phyloP scores from a whole-genome alignment of 2,797 vertebrate species.

The Danio choprae region DNA sequence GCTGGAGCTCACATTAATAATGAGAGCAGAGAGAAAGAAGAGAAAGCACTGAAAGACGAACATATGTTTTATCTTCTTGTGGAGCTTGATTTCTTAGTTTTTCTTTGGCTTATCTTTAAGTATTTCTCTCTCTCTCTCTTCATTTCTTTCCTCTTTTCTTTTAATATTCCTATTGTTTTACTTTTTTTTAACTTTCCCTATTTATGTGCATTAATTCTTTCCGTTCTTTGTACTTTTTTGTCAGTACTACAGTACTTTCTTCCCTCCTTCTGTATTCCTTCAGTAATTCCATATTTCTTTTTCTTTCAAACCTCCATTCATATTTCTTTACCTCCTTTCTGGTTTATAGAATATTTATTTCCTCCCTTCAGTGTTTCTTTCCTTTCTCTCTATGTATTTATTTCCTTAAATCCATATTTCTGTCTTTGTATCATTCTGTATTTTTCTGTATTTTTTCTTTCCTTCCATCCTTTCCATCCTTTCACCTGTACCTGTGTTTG shows the following conservation, averaged over 20 bases:
- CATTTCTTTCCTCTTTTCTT: neutral
- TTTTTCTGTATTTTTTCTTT: neutral
- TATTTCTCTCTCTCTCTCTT: neutral
- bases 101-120: neutral
- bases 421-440: neutral
- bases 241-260: neutral
- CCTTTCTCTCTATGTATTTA: neutral
- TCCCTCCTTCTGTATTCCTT: neutral
- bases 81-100: neutral
- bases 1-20: neutral
- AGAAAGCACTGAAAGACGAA: neutral
- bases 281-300: neutral
- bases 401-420: neutral
- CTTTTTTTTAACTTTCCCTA: neutral
- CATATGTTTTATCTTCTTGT: neutral
- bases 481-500: too few relatives aligned
- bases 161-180: too few relatives aligned
- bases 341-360: neutral
- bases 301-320: neutral
- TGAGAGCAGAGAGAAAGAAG: neutral
- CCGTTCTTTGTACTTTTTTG: neutral
- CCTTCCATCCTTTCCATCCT: neutral
- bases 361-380: fast-evolving
- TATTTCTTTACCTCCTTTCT: neutral
- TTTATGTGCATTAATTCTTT: neutral